These are phyloP conservation scores for Pelochelys cantorii DNA, from an alignment of 2,797 vertebrate species.

Conservation along the genomic window DNA sequence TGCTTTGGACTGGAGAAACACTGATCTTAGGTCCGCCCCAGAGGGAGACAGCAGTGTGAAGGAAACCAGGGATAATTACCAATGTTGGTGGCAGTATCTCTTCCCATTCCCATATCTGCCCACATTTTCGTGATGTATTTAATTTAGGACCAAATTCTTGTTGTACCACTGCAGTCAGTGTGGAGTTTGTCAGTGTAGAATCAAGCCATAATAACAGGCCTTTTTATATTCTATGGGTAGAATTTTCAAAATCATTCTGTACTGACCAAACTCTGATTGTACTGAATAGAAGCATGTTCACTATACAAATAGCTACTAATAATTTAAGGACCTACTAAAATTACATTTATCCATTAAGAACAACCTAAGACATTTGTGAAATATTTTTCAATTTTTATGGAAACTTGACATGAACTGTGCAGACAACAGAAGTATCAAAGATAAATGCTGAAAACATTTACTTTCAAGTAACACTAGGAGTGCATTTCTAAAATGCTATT, in stretches of 20 bases:
- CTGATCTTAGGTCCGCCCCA: conserved; percentile 9
- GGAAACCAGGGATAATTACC: neutral
- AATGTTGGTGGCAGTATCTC: accelerated
- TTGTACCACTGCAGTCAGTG: too few species aligned
- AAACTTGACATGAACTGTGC: neutral
- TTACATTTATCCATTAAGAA: neutral
- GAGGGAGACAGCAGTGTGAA: neutral
- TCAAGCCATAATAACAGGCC: neutral
- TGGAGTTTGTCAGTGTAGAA: too few species aligned
- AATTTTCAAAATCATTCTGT: neutral
- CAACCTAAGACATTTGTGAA: neutral
- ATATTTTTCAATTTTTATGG: neutral
- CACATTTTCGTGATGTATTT: neutral
- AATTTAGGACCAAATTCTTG: conserved; percentile 4
- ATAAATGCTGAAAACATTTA: accelerated
- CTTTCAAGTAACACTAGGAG: accelerated
- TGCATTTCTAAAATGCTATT: neutral
- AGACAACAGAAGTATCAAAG: neutral
- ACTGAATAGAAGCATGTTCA: neutral
- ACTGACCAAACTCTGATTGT: neutral
- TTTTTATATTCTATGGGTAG: neutral
- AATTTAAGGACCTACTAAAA: conserved; percentile 7
- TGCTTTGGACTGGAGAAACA: neutral
- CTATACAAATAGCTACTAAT: neutral
- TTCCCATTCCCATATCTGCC: neutral